Base-by-base conservation (phyloP, 2,888 invertebrate genomes). In the Blomia tropicalis region DNA sequence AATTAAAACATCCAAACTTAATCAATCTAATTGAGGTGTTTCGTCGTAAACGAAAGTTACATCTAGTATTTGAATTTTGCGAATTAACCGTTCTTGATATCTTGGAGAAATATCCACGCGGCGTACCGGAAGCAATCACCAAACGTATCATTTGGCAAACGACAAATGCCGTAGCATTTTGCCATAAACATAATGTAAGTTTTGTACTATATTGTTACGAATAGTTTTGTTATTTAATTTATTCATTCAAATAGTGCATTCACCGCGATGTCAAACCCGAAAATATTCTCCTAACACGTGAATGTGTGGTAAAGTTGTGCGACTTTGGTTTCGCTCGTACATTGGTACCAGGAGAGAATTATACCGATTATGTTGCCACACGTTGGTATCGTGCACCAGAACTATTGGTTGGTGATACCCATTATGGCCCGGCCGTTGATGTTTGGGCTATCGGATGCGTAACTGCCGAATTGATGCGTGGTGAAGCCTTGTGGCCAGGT, bases 261-360 rank as follows among this genome's bases (percentile, higher is more conserved):
- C 93, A 95, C 73, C 80, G 95, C 51, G 95, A 98, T 73, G 92
- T 98, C 44, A 98, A 98, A 74, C 98, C 98, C 0, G 98, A 98
- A 78, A 98, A 98, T 75, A 96, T 98, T 66, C 79, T 98, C 60
- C 81, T 98, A 63, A 95, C 92, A 17, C 81, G 83, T 62, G 85
- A 85, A 66, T 93, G 93, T 0, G 85, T 92, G 60, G 91, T 98
- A 66, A 98, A 63, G 19, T 41, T 59, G 43, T 47, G 47, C 19
- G 96, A 98, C 76, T 98, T 98, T 75, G 98, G 98, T 59, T 98
- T 98, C 75, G 98, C 98, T 0, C 80, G 98, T 70, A 86, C 93
- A 81, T 80, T 98, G 71, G 59, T 27, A n/a, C 58, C 64, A 1
- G 58, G 89, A 0, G 96, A 96, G 79, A 89, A 91, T 74, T 98